A percentile compares a stretch with the other conserved stretches of the same genome.
Conservation (phyloP, 2,888 invertebrate species). For the Cancer borealis region DNA sequence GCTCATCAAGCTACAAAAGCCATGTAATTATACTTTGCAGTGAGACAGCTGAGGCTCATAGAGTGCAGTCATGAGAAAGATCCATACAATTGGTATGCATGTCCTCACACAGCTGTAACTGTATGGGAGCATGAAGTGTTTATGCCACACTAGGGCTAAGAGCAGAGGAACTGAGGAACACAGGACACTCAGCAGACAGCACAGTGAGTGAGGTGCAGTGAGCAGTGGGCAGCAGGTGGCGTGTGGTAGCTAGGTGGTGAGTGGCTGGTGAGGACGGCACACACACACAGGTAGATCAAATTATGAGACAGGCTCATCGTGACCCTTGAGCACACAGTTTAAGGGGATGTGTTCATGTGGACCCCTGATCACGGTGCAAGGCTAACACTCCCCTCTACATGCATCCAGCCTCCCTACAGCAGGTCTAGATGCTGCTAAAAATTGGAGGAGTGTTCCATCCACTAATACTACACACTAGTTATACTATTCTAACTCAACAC, state of each 20-base stretch:
- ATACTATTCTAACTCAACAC: background rate
- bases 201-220: background rate
- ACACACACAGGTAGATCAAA: conserved; percentile 60
- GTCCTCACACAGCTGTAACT: background rate
- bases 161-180: no score
- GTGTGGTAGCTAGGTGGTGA: background rate
- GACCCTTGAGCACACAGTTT: background rate
- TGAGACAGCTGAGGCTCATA: background rate
- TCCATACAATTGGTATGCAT: background rate
- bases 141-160: background rate
- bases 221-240: background rate
- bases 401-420: conserved; percentile 39
- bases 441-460: background rate
- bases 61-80: background rate
- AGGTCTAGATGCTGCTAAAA: no score
- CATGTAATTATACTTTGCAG: background rate
- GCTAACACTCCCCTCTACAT: conserved; percentile 18
- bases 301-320: conserved; percentile 65
- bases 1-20: background rate
- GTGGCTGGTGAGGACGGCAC: conserved; percentile 39
- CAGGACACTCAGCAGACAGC: background rate
- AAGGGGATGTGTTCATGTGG: background rate
- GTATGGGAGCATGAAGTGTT: background rate
- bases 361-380: background rate
- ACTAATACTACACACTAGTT: background rate